Conservation (phyloP, 1,140 invertebrate species). For the Copidosoma floridanum region DNA sequence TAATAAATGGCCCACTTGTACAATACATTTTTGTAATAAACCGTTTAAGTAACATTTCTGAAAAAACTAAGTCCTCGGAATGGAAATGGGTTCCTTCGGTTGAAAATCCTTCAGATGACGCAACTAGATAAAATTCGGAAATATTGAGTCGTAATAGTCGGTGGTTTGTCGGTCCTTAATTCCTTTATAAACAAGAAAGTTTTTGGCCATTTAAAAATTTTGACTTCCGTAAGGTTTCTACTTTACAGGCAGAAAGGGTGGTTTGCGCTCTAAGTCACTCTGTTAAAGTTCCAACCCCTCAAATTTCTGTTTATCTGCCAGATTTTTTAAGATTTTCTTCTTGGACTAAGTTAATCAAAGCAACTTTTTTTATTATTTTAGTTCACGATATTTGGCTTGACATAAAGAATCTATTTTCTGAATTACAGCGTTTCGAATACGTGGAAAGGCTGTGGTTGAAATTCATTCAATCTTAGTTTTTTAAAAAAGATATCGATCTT, state of each 20-base stretch:
- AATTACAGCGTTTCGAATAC: not conserved
- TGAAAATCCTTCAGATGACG: not conserved
- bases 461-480: not conserved
- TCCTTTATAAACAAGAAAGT: not conserved
- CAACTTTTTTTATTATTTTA: not conserved
- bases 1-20: not conserved
- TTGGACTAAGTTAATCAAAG: not conserved
- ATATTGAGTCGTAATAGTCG: not conserved
- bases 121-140: not conserved
- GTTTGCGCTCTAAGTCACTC: too few relatives aligned
- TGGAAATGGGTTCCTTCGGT: slow-evolving; percentile 5
- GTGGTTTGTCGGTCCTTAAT: not conserved
- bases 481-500: not conserved
- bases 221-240: too few relatives aligned
- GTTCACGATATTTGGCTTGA: too few relatives aligned
- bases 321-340: not conserved
- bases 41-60: not conserved
- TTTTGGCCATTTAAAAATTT: too few relatives aligned
- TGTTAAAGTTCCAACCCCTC: too few relatives aligned
- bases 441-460: not conserved
- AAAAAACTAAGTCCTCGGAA: not conserved
- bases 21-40: not conserved
- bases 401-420: too few relatives aligned
- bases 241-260: too few relatives aligned
- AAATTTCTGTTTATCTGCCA: too few relatives aligned